Evolutionary conservation across 2,113 vertebrate species (phyloP).

Genomic region (Garra rufa): DNA sequence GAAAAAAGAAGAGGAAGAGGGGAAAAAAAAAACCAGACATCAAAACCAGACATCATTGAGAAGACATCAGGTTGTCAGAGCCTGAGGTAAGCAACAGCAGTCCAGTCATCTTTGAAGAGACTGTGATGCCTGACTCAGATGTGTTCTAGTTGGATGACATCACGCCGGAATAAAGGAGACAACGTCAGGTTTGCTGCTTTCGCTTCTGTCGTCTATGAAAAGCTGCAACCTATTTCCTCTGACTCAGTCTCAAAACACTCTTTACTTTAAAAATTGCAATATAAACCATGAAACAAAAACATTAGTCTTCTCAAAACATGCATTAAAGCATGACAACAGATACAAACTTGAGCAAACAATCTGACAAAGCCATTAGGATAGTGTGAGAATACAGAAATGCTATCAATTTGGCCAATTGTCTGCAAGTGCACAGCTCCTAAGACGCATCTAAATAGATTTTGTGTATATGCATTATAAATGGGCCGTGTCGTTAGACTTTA

Average conservation of each 20-base stretch:
- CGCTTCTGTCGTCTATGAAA: slow-evolving; percentile 11
- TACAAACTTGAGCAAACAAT: slow-evolving; percentile 17
- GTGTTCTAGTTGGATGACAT: background rate
- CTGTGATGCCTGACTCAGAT: background rate
- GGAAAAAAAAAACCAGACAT: too few species aligned
- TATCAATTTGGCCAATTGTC: background rate
- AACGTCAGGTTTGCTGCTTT: background rate
- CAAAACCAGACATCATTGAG: background rate
- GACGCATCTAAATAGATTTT: slow-evolving; percentile 9
- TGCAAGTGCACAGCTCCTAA: slow-evolving; percentile 18
- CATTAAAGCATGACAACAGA: background rate
- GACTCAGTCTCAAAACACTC: slow-evolving; percentile 3
- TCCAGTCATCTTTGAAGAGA: background rate
- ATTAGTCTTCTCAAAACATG: background rate
- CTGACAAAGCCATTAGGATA: background rate
- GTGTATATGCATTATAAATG: slow-evolving; percentile 30
- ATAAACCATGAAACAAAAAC: background rate
- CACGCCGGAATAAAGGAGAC: background rate
- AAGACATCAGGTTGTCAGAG: background rate
- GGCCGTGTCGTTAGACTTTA: slow-evolving; percentile 14
- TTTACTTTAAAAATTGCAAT: background rate
- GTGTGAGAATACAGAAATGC: background rate
- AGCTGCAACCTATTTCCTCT: slow-evolving; percentile 15
- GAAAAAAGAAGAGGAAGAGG: too few species aligned
- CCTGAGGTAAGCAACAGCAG: background rate